These are phyloP conservation scores for Pseudomyrmex pallidus DNA, from an alignment of 1,140 invertebrate genomes.

Conservation along the genomic window DNA sequence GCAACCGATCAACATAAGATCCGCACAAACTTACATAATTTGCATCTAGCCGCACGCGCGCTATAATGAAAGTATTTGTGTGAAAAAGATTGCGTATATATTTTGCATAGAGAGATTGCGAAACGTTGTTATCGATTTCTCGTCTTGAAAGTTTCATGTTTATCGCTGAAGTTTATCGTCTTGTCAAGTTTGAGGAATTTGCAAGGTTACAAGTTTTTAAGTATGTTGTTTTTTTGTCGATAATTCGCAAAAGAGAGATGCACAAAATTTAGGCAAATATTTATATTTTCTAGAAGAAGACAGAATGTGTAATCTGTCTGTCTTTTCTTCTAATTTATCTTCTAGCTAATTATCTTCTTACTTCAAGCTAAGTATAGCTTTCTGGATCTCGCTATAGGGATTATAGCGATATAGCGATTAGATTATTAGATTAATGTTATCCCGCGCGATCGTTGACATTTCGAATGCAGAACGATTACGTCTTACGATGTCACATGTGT, in stretches of 20 bases:
- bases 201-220: not conserved
- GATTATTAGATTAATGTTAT: slow-evolving; percentile 28
- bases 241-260: no score
- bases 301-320: no score
- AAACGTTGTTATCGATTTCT: not conserved
- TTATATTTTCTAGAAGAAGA: no score
- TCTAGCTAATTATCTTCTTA: not conserved
- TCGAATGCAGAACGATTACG: slow-evolving; percentile 8
- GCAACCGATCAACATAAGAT: not conserved
- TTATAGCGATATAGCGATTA: not conserved
- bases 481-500: not conserved
- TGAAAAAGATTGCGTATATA: slow-evolving; percentile 9
- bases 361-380: not conserved
- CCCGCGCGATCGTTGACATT: not conserved
- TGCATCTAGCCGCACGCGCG: slow-evolving; percentile 17
- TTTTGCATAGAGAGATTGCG: not conserved
- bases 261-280: no score
- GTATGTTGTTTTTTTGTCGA: no score
- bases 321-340: not conserved
- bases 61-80: not conserved
- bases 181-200: not conserved
- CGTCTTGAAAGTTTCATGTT: no score
- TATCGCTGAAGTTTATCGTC: not conserved
- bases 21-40: slow-evolving; percentile 1
- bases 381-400: not conserved